Conservation (phyloP, 2,888 invertebrate genomes). For the Tineola bisselliella region DNA sequence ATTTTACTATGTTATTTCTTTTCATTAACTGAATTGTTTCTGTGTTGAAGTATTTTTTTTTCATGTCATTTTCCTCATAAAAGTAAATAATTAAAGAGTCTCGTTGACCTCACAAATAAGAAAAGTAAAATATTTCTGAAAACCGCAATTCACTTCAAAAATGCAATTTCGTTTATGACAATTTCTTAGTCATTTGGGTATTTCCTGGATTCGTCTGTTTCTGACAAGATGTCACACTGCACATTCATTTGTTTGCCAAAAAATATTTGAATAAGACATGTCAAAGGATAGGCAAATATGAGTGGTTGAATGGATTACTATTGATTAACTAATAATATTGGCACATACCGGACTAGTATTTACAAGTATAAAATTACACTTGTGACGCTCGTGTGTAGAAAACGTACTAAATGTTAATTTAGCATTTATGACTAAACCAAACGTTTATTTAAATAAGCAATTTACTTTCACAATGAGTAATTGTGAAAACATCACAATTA, state of each 20-base stretch:
- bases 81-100: neutral
- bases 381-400: too few relatives aligned
- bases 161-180: neutral
- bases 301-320: too few relatives aligned
- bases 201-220: neutral
- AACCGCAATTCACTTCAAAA: constrained; percentile 1
- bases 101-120: neutral
- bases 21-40: too few relatives aligned
- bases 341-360: too few relatives aligned
- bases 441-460: neutral
- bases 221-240: neutral
- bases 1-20: too few relatives aligned
- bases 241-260: constrained; percentile 2
- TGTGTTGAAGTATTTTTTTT: too few relatives aligned
- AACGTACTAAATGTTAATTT: too few relatives aligned
- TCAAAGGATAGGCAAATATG: neutral
- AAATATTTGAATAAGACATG: constrained; percentile 1
- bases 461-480: constrained; percentile 4
- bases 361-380: too few relatives aligned
- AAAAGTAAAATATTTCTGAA: neutral
- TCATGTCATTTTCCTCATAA: neutral
- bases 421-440: too few relatives aligned
- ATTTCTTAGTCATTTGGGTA: constrained; percentile 5
- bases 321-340: too few relatives aligned
- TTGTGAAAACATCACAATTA: neutral